Evolutionary conservation across 2,797 vertebrate genomes (phyloP).

Genomic region (Erethizon dorsatum): DNA sequence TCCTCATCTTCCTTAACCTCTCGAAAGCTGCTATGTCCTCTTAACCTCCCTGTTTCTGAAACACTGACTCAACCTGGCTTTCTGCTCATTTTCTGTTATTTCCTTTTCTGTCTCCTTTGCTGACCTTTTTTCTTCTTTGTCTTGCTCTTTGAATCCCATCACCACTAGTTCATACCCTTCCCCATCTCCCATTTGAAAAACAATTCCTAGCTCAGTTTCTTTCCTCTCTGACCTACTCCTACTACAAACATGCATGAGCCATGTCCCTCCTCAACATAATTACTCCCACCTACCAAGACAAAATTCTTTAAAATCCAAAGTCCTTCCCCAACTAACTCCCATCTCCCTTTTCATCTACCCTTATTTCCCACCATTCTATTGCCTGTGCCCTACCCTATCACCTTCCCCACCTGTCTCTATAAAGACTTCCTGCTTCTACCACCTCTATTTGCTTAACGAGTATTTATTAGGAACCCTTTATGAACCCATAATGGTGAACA

Average conservation of each 20-base stretch:
- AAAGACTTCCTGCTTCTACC: background rate
- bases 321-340: background rate
- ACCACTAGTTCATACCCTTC: background rate
- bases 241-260: background rate
- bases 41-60: background rate
- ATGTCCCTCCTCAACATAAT: background rate
- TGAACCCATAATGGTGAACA: background rate
- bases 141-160: background rate
- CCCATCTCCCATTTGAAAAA: background rate
- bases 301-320: slow-evolving; percentile 11
- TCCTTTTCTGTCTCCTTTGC: background rate
- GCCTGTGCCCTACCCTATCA: background rate
- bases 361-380: background rate
- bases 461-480: background rate
- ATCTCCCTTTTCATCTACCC: background rate
- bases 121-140: background rate
- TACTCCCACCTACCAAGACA: background rate
- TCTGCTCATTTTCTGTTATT: background rate
- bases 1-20: background rate
- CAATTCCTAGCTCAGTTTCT: background rate
- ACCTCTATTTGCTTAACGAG: background rate
- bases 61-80: background rate
- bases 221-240: background rate
- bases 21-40: background rate
- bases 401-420: background rate